Base-by-base conservation (phyloP, 2,888 invertebrate species). In the Barypeithes pellucidus region DNA sequence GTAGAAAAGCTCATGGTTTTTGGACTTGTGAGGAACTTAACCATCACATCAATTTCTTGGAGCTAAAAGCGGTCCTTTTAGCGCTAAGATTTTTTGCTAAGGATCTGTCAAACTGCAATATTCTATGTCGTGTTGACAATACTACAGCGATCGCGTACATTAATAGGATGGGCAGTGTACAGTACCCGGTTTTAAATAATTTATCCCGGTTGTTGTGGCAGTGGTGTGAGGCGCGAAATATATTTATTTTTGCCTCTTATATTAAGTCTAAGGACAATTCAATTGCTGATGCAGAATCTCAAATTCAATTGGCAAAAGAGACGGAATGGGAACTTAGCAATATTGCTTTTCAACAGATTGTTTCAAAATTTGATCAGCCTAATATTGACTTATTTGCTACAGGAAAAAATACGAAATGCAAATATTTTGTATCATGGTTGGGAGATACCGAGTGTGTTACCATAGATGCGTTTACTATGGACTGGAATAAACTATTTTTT, bases 341-440 rank as follows among this genome's bases (percentile, higher is more conserved):
- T 22, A 14, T 18, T 5, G 39, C 61, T 22, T 69, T 39, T 69
- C 36, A 39, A 8, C 9, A 33, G 22, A 66, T 71, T 16, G 18
- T 41, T n/a, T 5, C n/a, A 18, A 24, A 16, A n/a, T 71, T 71
- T 47, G 65, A 59, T 2, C 4, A 12, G 11, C 65, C 66, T 16
- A 14, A 16, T 8, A 29, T 66, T 18, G 71, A 71, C 47, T 16
- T 71, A 18, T 65, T 66, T 66, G 65, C 71, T 3, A 57, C 36
- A 8, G 2, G 36, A 3, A 4, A 22, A 18, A 71, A 65, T 20
- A 16, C 29, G 1, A 71, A 71, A 57, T 70, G 70, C 39, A n/a
- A 16, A 12, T 54, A 47, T 1, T 69, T 59, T 67, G 57, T 72
- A 41, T 71, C 73, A 5, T 76, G 71, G 76, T 0, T 43, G 3